Base-by-base conservation (phyloP, 2,113 vertebrate genomes). In the Carettochelys insculpta region DNA sequence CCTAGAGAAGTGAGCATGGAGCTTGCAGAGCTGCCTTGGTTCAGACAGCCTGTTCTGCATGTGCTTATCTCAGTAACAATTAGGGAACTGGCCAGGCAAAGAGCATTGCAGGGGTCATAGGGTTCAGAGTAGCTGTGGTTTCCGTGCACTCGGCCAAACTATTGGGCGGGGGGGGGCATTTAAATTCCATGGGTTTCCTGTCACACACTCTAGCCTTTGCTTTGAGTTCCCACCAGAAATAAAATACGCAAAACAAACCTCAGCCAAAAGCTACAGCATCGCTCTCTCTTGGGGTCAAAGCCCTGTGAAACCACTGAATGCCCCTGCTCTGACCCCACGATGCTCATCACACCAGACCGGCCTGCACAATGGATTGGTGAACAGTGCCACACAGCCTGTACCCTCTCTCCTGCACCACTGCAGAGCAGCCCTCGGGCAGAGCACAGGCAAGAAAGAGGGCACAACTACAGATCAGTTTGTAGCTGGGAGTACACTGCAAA, bases 41-140 rank as follows among this genome's bases (percentile, higher is more conserved):
- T 71, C 34, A 68, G 65, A 34, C 65, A 68, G n/a, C 8, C 17
- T n/a, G 7, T 73, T 25, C 11, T 13, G 88, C 87, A 90, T 2
- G 24, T 22, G 25, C 7, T 89, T 89, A 96, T 94, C 94, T 77
- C 93, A 89, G 87, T 94, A 95, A 92, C 4, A 17, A 22, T 17
- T n/a, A 71, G 22, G 76, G 54, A 68, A 75, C 17, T 34, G 88
- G 91, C 3, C 47, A 14, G 83, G 58, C 54, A 3, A 24, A 16
- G 29, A 85, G 78, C n/a, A 80, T 90, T 90, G 53, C 77, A 25
- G 0, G 1, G 87, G 77, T 71, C 80, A 80, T 53, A 87, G 85
- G 73, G 85, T 93, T 80, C 90, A 82, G 89, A 83, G 76, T 93
- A 91, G 71, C 43, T 3, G 56, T 34, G 22, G 31, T 95, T 95